These are phyloP conservation scores for Neotoma lepida DNA, from an alignment of 2,113 vertebrate genomes.

Conservation along the genomic window DNA sequence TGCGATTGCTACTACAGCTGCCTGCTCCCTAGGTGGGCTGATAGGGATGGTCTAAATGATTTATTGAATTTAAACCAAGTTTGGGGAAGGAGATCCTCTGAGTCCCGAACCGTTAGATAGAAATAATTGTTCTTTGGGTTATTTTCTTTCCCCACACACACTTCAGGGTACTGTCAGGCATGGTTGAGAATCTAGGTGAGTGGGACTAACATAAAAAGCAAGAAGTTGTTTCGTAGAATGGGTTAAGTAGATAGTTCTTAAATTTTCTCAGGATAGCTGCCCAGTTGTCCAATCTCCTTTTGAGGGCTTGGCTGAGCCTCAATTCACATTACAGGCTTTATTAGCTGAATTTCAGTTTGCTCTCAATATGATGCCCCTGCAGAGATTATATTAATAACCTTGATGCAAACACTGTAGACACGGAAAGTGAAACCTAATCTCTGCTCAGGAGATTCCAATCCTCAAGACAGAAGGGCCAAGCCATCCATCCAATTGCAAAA, in stretches of 20 bases:
- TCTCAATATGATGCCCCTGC: constrained; percentile 44
- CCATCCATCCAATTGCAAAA: constrained; percentile 64
- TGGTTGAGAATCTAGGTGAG: neutral
- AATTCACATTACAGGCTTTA: constrained; percentile 13
- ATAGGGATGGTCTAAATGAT: neutral
- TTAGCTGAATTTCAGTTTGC: constrained; percentile 38
- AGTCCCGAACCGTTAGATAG: neutral
- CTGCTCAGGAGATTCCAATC: constrained; percentile 68
- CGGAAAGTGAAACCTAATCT: constrained; percentile 69
- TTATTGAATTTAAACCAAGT: constrained; percentile 11
- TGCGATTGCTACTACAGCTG: neutral
- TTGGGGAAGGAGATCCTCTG: neutral
- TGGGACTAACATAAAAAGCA: constrained; percentile 11
- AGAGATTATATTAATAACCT: constrained; percentile 74
- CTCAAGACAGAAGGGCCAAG: constrained; percentile 64
- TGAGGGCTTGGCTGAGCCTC: neutral
- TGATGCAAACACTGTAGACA: constrained; percentile 57
- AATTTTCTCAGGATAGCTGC: neutral
- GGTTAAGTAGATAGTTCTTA: neutral
- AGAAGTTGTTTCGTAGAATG: neutral
- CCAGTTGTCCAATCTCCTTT: constrained; percentile 16
- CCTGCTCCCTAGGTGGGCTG: neutral
- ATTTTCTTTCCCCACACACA: neutral
- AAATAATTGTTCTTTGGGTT: neutral
- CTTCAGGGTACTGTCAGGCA: neutral